Percentiles rank a stretch among this genome's conserved stretches.
Evolutionary conservation across 1,140 invertebrate genomes (phyloP).

Genomic region (Trichonephila clavata): DNA sequence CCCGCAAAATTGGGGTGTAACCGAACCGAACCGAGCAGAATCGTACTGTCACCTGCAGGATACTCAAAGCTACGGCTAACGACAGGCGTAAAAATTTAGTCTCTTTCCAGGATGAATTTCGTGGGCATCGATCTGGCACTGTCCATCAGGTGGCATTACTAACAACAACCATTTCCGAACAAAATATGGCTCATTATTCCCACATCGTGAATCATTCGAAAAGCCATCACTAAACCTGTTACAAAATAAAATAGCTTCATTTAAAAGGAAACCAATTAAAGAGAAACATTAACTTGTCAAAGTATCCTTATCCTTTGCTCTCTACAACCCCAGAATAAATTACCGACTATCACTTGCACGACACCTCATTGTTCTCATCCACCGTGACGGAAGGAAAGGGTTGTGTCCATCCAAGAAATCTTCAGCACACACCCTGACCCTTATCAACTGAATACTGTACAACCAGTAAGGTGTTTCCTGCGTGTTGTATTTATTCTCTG

Average conservation of each 20-base stretch:
- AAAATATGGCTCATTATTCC: too few species aligned
- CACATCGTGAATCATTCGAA: too few species aligned
- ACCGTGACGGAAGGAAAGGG: conserved; percentile 20
- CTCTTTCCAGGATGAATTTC: too few species aligned
- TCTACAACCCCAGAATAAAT: neutral
- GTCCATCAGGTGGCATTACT: too few species aligned
- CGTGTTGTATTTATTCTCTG: conserved; percentile 2
- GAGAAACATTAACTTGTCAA: neutral
- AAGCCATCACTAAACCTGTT: neutral
- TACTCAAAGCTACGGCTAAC: too few species aligned
- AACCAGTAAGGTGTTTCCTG: neutral
- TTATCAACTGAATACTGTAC: neutral
- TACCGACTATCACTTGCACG: neutral
- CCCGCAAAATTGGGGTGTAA: too few species aligned
- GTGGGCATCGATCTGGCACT: too few species aligned
- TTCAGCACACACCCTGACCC: neutral
- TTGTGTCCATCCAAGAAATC: neutral
- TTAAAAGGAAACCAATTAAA: neutral
- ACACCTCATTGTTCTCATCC: conserved; percentile 3
- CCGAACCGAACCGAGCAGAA: too few species aligned
- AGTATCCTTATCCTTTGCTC: neutral
- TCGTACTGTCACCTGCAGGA: too few species aligned
- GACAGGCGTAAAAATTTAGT: too few species aligned
- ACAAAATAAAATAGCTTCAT: neutral
- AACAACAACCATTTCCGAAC: too few species aligned